These are phyloP conservation scores for Apeltes quadracus DNA, from an alignment of 2,113 vertebrate genomes.

Conservation along the genomic window DNA sequence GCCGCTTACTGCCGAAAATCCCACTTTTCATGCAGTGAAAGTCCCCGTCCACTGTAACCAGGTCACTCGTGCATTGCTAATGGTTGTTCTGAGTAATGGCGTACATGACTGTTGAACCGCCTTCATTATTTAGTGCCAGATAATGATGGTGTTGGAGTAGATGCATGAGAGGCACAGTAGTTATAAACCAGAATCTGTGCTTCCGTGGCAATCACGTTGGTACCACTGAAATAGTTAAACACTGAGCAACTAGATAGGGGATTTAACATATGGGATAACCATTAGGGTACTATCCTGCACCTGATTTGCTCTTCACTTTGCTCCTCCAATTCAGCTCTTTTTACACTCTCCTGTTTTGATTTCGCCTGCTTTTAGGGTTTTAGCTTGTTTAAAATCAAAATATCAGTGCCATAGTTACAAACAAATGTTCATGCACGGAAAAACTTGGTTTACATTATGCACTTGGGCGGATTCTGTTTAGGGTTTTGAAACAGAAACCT, in stretches of 20 bases:
- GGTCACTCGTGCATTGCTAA: slow-evolving; percentile 53
- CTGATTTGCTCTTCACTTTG: slow-evolving; percentile 1
- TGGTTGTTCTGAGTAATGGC: slow-evolving; percentile 48
- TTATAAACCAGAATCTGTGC: slow-evolving; percentile 34
- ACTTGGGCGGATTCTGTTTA: slow-evolving; percentile 10
- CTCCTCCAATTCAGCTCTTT: neutral
- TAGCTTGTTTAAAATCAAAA: neutral
- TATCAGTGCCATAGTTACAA: neutral
- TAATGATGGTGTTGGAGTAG: slow-evolving; percentile 45
- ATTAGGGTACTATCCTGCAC: slow-evolving; percentile 18
- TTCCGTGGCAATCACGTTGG: too few relatives aligned
- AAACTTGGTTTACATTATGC: slow-evolving; percentile 5
- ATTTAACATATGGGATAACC: slow-evolving; percentile 40
- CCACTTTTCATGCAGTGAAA: too few relatives aligned
- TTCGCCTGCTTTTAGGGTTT: neutral
- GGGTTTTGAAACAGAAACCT: slow-evolving; percentile 13
- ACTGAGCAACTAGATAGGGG: slow-evolving; percentile 6
- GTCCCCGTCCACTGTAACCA: slow-evolving; percentile 35
- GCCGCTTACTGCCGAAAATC: too few relatives aligned
- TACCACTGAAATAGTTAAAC: slow-evolving; percentile 17
- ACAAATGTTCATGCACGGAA: neutral
- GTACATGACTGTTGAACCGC: slow-evolving; percentile 38
- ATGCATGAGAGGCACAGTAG: slow-evolving; percentile 26
- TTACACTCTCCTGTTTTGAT: neutral
- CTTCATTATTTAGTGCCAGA: slow-evolving; percentile 65